Evolutionary conservation across 2,113 vertebrate genomes (phyloP).

Genomic region (Gavia stellata): DNA sequence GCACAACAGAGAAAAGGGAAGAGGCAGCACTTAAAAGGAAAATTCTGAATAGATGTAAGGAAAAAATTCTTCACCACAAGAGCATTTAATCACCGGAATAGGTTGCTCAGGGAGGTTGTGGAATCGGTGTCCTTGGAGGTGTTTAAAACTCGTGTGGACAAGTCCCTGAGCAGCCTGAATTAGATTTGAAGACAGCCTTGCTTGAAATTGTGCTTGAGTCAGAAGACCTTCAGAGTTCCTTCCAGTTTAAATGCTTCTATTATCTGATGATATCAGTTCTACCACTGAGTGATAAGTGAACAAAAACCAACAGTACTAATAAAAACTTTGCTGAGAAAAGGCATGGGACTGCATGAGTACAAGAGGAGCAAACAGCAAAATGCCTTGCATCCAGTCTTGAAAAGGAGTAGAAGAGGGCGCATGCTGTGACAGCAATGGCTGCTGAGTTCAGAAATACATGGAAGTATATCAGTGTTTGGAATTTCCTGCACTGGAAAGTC

Average conservation of each 20-base stretch:
- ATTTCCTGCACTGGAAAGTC: neutral
- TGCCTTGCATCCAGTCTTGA: neutral
- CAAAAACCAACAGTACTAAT: neutral
- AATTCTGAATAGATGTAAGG: neutral
- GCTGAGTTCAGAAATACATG: neutral
- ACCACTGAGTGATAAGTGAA: neutral
- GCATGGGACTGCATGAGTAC: neutral
- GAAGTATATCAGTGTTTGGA: neutral
- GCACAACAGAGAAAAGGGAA: neutral
- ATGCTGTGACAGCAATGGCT: neutral
- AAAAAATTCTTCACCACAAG: neutral
- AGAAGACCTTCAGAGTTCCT: neutral
- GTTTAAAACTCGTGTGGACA: neutral
- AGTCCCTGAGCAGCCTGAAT: neutral
- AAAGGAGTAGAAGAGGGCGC: neutral
- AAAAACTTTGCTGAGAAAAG: neutral
- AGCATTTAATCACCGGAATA: neutral
- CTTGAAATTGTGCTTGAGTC: neutral
- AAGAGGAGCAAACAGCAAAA: neutral
- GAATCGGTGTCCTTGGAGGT: neutral
- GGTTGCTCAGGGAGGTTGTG: fast-evolving
- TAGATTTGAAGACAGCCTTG: neutral
- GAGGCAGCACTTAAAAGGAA: neutral
- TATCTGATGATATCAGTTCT: neutral
- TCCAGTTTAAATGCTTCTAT: neutral